phyloP scores from a whole-genome alignment of 2,113 vertebrate species.

The Istiophorus platypterus region DNA sequence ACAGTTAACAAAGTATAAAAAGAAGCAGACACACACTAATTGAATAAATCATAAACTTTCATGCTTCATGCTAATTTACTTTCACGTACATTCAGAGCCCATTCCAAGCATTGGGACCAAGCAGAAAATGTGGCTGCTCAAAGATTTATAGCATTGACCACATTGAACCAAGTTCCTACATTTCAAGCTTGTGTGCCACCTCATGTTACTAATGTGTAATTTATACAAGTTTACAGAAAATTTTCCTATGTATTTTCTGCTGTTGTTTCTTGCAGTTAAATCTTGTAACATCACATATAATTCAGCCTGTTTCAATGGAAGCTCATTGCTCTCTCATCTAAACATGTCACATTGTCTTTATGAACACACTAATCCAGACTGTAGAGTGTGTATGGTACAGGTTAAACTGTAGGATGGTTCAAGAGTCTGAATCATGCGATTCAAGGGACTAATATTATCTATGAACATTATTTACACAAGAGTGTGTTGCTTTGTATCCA shows the following conservation, averaged over 20 bases:
- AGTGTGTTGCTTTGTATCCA: conserved; percentile 3
- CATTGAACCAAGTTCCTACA: not conserved
- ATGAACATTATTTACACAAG: not conserved
- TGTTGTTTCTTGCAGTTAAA: not conserved
- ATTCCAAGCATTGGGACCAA: not conserved
- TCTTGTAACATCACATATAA: not conserved
- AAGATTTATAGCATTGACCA: not conserved
- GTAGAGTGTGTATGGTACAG: not conserved
- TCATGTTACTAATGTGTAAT: not conserved
- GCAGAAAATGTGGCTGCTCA: not conserved
- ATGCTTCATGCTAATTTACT: too few relatives aligned
- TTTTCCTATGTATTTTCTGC: not conserved
- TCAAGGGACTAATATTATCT: not conserved
- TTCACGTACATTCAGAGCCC: not conserved
- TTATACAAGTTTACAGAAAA: not conserved
- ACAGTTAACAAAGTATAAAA: too few relatives aligned
- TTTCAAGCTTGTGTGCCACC: not conserved
- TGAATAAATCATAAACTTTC: too few relatives aligned
- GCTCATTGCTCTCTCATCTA: not conserved
- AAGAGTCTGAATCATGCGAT: not conserved
- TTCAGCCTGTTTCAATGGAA: not conserved
- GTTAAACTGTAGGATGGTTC: not conserved
- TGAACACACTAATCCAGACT: not conserved
- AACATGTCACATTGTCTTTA: conserved; percentile 1
- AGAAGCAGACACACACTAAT: too few relatives aligned